Evolutionary conservation across 92 coral and sea anemone genomes (phyloP).

Genomic region (Phenganax stokvisi): DNA sequence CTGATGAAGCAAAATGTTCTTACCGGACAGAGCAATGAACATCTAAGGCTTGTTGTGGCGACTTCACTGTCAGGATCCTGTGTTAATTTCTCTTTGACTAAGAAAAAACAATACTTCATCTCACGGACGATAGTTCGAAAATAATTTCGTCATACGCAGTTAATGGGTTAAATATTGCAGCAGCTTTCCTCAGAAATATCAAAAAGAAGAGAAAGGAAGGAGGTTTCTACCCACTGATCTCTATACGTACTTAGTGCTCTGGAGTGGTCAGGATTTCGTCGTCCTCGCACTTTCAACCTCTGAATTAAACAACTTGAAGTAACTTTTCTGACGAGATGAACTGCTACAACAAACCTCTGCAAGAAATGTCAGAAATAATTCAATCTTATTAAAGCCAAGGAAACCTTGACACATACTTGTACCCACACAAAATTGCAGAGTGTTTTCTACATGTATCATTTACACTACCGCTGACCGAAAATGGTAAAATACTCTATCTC

Average conservation of each 20-base stretch:
- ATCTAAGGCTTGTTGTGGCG: slow-evolving; percentile 95
- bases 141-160: neutral
- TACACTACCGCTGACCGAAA: no score
- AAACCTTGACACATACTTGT: no score
- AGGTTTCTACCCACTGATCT: no score
- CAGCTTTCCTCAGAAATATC: neutral
- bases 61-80: slow-evolving; percentile 99
- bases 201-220: neutral
- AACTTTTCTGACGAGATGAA: slow-evolving; percentile 72
- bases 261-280: slow-evolving; percentile 94
- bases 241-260: slow-evolving; percentile 87
- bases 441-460: no score
- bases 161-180: no score
- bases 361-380: neutral
- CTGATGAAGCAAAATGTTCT: slow-evolving; percentile 27
- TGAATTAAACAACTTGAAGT: slow-evolving; percentile 95
- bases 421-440: no score
- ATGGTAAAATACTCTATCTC: no score
- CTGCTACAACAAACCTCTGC: slow-evolving; percentile 86
- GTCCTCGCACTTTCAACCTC: slow-evolving; percentile 69
- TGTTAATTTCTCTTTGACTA: slow-evolving; percentile 90
- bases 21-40: slow-evolving; percentile 90
- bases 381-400: neutral
- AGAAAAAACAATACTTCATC: slow-evolving; percentile 3
- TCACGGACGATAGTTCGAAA: neutral